Conservation (phyloP, 2,888 invertebrate species). For the Axea sp. region DNA sequence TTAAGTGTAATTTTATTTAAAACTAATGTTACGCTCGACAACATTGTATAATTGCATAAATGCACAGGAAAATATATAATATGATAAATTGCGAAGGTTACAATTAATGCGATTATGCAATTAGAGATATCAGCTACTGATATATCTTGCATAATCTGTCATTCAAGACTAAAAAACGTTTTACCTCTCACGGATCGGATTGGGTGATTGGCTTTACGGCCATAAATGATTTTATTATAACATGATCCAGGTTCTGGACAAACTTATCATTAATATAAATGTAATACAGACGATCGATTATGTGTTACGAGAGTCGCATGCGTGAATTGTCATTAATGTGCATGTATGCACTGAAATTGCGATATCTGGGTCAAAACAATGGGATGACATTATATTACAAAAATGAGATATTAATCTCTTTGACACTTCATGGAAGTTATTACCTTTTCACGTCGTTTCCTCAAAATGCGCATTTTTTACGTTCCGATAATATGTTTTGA, state of each 20-base stretch:
- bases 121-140: too few relatives aligned
- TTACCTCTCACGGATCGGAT: too few relatives aligned
- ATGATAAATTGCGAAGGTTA: too few relatives aligned
- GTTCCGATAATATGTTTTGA: constrained; percentile 18
- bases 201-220: too few relatives aligned
- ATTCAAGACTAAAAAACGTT: too few relatives aligned
- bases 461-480: constrained; percentile 28
- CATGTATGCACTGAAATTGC: constrained; percentile 15
- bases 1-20: too few relatives aligned
- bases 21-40: too few relatives aligned
- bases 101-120: too few relatives aligned
- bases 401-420: constrained; percentile 43
- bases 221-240: too few relatives aligned
- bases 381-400: constrained; percentile 31
- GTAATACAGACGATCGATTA: constrained; percentile 58
- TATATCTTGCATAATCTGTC: too few relatives aligned
- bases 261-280: constrained; percentile 43
- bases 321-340: constrained; percentile 32
- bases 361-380: constrained; percentile 47
- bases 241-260: constrained; percentile 10
- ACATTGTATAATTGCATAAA: too few relatives aligned
- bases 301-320: constrained; percentile 42
- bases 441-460: constrained; percentile 35
- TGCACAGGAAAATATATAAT: too few relatives aligned
- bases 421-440: constrained; percentile 31